Percentiles rank a stretch among this genome's conserved stretches.
Evolutionary conservation across 2,888 invertebrate genomes (phyloP).

Genomic region (Mechanitis mazaeus): DNA sequence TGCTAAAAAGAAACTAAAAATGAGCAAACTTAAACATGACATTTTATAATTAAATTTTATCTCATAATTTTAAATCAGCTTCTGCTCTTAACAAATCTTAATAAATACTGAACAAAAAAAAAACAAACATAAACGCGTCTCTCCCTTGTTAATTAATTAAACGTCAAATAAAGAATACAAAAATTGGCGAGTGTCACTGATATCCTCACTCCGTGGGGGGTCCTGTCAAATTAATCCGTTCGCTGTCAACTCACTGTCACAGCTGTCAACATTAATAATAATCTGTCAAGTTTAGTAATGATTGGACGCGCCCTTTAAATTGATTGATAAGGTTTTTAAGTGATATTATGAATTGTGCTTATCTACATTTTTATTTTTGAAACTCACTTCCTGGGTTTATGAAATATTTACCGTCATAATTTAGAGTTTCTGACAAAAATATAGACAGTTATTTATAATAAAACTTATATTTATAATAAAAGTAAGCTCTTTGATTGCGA

Average conservation of each 20-base stretch:
- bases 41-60: not conserved
- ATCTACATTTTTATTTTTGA: not conserved
- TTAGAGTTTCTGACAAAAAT: no score
- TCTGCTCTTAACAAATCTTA: not conserved
- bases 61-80: not conserved
- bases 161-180: slow-evolving; percentile 2
- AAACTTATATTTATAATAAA: no score
- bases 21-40: no score
- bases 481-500: no score
- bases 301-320: slow-evolving; percentile 6
- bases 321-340: slow-evolving; percentile 2
- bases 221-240: slow-evolving; percentile 52
- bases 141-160: not conserved
- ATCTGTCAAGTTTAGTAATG: slow-evolving; percentile 5
- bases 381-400: no score
- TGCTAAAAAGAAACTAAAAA: no score
- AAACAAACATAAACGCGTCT: not conserved
- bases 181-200: slow-evolving; percentile 10
- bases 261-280: slow-evolving; percentile 7
- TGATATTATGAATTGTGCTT: not conserved
- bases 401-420: not conserved
- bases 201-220: slow-evolving; percentile 48
- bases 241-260: slow-evolving; percentile 49
- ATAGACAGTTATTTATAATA: no score
- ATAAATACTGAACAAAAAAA: not conserved